A percentile compares a stretch with the other conserved stretches of the same genome.
These are phyloP conservation scores for Crypturellus undulatus DNA, from an alignment of 2,113 vertebrate species.

Conservation along the genomic window DNA sequence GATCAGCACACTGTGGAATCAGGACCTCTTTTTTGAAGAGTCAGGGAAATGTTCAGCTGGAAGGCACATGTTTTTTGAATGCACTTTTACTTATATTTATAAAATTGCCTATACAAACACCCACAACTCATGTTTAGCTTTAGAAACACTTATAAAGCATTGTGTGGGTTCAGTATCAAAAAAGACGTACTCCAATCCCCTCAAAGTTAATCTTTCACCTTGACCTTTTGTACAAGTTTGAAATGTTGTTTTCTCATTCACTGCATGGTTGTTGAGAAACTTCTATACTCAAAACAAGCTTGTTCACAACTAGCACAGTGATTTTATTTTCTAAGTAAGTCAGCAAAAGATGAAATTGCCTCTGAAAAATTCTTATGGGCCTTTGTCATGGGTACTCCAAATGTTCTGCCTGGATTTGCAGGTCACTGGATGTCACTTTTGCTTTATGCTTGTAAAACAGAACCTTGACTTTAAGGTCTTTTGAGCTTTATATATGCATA, in stretches of 20 bases:
- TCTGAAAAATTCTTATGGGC: background rate
- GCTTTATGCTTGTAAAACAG: background rate
- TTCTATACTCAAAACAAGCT: background rate
- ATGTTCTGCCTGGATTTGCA: background rate
- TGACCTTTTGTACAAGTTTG: background rate
- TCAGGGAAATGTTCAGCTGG: background rate
- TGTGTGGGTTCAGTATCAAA: background rate
- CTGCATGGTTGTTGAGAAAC: background rate
- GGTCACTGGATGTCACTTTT: conserved; percentile 41
- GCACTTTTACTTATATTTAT: background rate
- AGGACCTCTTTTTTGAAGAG: background rate
- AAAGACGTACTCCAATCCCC: background rate
- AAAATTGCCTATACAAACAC: background rate
- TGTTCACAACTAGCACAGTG: background rate
- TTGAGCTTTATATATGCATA: background rate
- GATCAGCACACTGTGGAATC: background rate
- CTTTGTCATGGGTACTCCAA: background rate
- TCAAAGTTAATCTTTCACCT: background rate
- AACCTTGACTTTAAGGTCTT: background rate
- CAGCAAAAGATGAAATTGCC: background rate
- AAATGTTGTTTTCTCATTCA: background rate
- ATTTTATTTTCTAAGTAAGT: background rate
- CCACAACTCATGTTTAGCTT: background rate
- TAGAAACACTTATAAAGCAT: background rate
- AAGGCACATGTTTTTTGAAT: background rate